Evolutionary conservation across 2,888 invertebrate genomes (phyloP), one percentile per base, ranked within the genome.

Genomic region (Octonoba sinensis): DNA sequence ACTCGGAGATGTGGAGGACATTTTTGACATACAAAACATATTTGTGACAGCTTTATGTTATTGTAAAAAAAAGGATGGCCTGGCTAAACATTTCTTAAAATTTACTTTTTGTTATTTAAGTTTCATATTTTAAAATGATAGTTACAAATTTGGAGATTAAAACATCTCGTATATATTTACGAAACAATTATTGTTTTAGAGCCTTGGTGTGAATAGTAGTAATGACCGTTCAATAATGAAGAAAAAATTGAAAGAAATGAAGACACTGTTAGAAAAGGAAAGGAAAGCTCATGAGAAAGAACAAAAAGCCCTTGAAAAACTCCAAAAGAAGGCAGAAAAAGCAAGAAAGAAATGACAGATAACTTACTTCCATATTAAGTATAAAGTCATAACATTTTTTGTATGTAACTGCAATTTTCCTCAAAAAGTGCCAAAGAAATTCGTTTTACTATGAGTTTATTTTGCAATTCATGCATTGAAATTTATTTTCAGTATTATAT

Each of bases 251-350:
- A 91, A 90, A 86, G 90, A 90, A 83, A 87, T 91, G 85, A 89
- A 89, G 85, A 84, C 86, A 18, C 87, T 88, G 24, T 86, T 89
- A 56, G 91, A 91, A 83, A 88, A 89, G 79, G 91, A 91, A 85
- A 87, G 89, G 72, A 91, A 91, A 77, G 83, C 83, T 51, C 83
- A 83, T 65, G 83, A 83, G 44, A 83, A 78, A 70, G 94, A 95
- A 86, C 91, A 93, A 75, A 93, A 94, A 86, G 93, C 93, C 54
- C 59, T 84, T 51, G 84, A 84, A 64, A 82, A 82, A 24, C 67
- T 77, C n/a, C 82, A 82, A 67, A 84, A 84, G 60, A 84, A 83
- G 62, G 84, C 82, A 27, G 78, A 83, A 47, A 83, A 83, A 27
- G 78, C 77, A 24, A 49, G 70, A 24, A 83, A 70, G 65, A 83